Base-by-base conservation (phyloP, 2,888 invertebrate species). In the Brachypalpus laphriformis region DNA sequence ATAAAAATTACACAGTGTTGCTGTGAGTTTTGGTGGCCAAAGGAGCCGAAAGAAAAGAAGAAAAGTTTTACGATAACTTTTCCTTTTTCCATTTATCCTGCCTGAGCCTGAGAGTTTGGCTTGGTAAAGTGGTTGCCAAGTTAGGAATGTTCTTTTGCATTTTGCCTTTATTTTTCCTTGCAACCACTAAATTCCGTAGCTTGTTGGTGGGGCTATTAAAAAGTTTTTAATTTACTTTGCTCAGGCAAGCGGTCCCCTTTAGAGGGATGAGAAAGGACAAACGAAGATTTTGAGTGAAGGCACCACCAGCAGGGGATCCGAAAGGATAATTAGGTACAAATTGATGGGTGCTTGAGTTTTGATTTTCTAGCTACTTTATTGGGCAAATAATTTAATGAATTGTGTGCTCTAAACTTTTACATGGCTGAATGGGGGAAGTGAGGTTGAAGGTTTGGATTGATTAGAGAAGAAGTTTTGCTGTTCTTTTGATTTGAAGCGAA, bases 171-270 rank as follows among this genome's bases (percentile, higher is more conserved):
- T 45, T 16, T 25, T 40, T 40, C 47, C 25, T 25, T 25, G 25
- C 25, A 31, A 40, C 14, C 49, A 71, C 28, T 49, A 59, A 65
- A 61, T 71, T 82, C 34, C 65, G 61, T 56, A 40, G 77, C 45
- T 47, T 37, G 59, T 40, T 47, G 54, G 61, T 18, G 42, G 57
- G 49, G 40, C 83, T 83, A 75, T 83, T 83, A 83, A 70, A 80
- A 83, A 83, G 83, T 83, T 83, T 78, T 74, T 74, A 80, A 83
- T 83, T 83, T 70, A 75, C 83, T 83, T 83, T 74, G 70, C 70
- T 45, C 78, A 9, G 40, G 57, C 68, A 14, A n/a, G n/a, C n/a
- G n/a, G 56, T 56, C 57, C 34, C 57, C 63, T 34, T 78, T 63
- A 51, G 31, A 49, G 9, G 71, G 66, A 8, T 56, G 70, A 25